Evolutionary conservation across 2,797 vertebrate genomes (phyloP).

Genomic region (Vespertilio murinus): DNA sequence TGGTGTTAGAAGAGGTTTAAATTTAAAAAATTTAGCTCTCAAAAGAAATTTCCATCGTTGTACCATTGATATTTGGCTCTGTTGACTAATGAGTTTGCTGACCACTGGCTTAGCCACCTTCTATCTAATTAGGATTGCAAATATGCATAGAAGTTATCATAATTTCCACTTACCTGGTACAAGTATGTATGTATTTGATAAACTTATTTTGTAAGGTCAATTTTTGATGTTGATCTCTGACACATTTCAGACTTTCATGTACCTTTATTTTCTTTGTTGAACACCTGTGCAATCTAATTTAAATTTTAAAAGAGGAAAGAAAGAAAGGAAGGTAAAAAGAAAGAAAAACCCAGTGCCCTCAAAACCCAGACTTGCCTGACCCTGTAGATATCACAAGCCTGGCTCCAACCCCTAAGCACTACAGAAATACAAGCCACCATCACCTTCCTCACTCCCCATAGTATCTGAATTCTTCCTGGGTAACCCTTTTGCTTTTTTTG

Average conservation of each 20-base stretch:
- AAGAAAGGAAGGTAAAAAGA: not conserved
- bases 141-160: not conserved
- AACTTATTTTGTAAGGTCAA: not conserved
- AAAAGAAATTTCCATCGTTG: no score
- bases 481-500: not conserved
- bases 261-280: not conserved
- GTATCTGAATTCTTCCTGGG: not conserved
- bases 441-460: not conserved
- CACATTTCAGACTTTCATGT: not conserved
- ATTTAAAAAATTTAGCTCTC: no score
- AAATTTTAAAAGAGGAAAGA: not conserved
- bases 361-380: not conserved
- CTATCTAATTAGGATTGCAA: not conserved
- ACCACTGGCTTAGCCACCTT: no score
- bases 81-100: no score
- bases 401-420: not conserved
- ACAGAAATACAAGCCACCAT: not conserved
- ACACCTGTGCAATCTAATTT: not conserved
- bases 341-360: not conserved
- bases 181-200: not conserved
- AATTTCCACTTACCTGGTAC: not conserved
- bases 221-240: constrained; percentile 9
- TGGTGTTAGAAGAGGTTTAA: no score
- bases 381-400: not conserved
- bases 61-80: no score